phyloP scores from a whole-genome alignment of 64 coral and sea anemone genomes.

The Porites lutea region DNA sequence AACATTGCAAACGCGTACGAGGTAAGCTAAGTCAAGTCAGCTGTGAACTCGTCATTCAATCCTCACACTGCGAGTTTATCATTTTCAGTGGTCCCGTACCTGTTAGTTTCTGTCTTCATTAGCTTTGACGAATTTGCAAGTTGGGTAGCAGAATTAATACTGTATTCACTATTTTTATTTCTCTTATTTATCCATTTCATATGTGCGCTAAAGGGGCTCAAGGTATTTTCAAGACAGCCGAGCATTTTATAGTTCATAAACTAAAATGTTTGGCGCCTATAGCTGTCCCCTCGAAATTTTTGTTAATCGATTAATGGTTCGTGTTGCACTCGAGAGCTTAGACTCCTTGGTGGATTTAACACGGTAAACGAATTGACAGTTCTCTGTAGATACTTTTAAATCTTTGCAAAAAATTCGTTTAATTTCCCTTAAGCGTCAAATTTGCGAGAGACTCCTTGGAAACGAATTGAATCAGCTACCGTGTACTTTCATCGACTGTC shows the following conservation, averaged over 20 bases:
- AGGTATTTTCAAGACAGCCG: neutral
- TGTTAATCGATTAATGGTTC: conserved; percentile 37
- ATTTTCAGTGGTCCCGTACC: neutral
- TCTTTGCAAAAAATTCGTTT: conserved; percentile 26
- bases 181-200: neutral
- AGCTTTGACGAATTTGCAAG: neutral
- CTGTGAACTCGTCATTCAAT: neutral
- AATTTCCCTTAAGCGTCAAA: conserved; percentile 16
- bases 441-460: conserved; percentile 38
- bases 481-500: neutral
- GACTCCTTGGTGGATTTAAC: conserved; percentile 21
- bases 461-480: neutral
- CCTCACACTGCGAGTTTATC: neutral
- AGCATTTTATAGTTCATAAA: conserved; percentile 14
- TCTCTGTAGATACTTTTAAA: neutral
- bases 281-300: neutral
- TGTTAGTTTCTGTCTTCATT: conserved; percentile 10
- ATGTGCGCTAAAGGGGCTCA: neutral
- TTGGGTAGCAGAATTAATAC: neutral
- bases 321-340: conserved; percentile 33
- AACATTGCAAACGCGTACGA: conserved; percentile 99
- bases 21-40: conserved; percentile 51
- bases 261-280: conserved; percentile 8
- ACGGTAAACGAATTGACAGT: conserved; percentile 25
- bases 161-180: conserved; percentile 23